A percentile compares a stretch with the other conserved stretches of the same genome.
These are phyloP conservation scores for Trileptium ribeirensis DNA, from an alignment of 2,888 invertebrate genomes.

Conservation along the genomic window DNA sequence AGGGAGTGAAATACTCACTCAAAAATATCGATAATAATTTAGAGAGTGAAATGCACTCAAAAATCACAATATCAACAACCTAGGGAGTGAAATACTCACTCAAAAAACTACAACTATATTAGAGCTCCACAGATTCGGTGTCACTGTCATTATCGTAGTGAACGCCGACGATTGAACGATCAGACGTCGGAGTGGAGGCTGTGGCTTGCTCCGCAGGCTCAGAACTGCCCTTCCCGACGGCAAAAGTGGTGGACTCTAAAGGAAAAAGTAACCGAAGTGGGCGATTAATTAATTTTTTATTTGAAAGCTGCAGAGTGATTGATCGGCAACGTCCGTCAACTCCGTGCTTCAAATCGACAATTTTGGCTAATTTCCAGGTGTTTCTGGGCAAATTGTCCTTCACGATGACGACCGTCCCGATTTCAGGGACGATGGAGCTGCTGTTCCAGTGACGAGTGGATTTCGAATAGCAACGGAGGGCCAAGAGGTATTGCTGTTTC, in stretches of 20 bases:
- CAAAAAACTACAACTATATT: neutral
- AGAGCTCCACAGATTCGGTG: neutral
- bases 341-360: neutral
- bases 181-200: neutral
- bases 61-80: neutral
- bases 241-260: neutral
- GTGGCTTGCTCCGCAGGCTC: neutral
- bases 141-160: neutral
- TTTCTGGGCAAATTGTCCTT: slow-evolving; percentile 1
- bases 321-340: neutral
- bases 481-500: neutral
- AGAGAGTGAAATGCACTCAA: no score
- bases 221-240: neutral
- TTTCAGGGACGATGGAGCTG: neutral
- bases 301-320: neutral
- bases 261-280: neutral
- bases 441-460: neutral
- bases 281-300: neutral
- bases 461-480: neutral
- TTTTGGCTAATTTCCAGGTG: neutral
- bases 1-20: neutral
- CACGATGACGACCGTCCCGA: neutral
- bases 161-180: neutral
- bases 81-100: neutral
- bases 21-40: no score